phyloP scores from a whole-genome alignment of 2,797 vertebrate genomes.

The Gadopsis bispinosus region DNA sequence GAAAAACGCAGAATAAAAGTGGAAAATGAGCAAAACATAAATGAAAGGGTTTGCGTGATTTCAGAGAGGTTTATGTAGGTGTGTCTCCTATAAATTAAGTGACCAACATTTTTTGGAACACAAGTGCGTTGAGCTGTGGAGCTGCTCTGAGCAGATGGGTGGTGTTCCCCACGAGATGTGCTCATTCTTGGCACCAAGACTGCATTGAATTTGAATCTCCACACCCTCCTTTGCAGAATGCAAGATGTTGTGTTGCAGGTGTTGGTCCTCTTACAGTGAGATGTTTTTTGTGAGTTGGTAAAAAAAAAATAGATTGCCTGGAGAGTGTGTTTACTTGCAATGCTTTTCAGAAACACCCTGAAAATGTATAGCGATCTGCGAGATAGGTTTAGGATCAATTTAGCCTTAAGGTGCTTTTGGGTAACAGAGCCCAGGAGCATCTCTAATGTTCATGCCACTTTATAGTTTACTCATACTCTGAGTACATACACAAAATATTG shows the following conservation, averaged over 20 bases:
- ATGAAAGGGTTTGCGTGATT: neutral
- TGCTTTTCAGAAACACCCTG: neutral
- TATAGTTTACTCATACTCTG: neutral
- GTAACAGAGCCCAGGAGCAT: slow-evolving; percentile 3
- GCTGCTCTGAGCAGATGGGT: neutral
- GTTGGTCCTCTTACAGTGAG: neutral
- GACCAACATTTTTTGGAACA: neutral
- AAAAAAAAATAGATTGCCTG: neutral
- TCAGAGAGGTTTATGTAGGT: neutral
- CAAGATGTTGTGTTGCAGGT: slow-evolving; percentile 6
- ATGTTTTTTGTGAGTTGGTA: neutral
- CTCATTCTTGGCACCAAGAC: neutral
- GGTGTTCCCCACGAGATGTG: neutral
- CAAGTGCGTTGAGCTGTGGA: neutral
- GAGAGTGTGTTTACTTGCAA: neutral
- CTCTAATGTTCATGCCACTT: neutral
- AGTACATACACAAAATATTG: slow-evolving; percentile 12
- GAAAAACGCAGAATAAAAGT: neutral
- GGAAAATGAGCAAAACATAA: neutral
- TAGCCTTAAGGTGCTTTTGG: neutral
- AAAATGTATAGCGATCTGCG: neutral
- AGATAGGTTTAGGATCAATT: neutral
- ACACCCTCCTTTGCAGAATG: slow-evolving; percentile 5
- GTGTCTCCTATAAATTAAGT: neutral
- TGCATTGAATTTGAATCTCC: slow-evolving; percentile 16